Conservation (phyloP, 64 coral and sea anemone species). For the Montipora efflorescens region DNA sequence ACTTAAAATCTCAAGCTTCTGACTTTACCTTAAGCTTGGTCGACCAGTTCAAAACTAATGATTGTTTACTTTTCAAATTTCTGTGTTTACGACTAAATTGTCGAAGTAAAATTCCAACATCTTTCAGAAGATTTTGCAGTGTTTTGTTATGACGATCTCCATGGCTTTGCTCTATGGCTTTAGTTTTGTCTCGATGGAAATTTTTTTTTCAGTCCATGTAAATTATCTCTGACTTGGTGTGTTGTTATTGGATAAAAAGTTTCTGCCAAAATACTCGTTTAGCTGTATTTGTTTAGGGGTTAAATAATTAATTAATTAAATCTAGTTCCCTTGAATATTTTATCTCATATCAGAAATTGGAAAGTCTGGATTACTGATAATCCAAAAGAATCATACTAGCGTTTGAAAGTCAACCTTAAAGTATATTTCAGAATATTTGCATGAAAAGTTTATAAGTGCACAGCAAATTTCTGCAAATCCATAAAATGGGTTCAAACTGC, state of each 20-base stretch:
- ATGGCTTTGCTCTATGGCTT: not conserved
- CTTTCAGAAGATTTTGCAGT: too few relatives aligned
- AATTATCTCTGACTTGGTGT: not conserved
- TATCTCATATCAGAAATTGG: not conserved
- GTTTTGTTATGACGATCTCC: too few relatives aligned
- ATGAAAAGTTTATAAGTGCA: too few relatives aligned
- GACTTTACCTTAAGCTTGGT: not conserved
- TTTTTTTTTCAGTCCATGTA: not conserved
- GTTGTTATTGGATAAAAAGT: slow-evolving; percentile 19
- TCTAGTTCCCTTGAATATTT: not conserved
- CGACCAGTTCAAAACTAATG: too few relatives aligned
- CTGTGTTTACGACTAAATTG: not conserved
- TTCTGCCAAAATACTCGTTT: not conserved
- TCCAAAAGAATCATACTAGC: not conserved
- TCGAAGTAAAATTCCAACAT: not conserved
- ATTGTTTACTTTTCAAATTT: not conserved
- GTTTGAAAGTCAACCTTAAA: not conserved
- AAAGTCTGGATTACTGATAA: not conserved
- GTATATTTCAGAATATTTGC: too few relatives aligned
- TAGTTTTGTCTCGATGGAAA: not conserved
- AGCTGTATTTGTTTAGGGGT: not conserved
- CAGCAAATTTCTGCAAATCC: not conserved
- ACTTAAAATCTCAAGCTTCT: not conserved
- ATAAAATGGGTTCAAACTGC: too few relatives aligned
- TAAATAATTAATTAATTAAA: not conserved